A percentile compares a stretch with the other conserved stretches of the same genome.
Conservation (phyloP, 1,140 invertebrate genomes). For the Harlomillsia oculata region DNA sequence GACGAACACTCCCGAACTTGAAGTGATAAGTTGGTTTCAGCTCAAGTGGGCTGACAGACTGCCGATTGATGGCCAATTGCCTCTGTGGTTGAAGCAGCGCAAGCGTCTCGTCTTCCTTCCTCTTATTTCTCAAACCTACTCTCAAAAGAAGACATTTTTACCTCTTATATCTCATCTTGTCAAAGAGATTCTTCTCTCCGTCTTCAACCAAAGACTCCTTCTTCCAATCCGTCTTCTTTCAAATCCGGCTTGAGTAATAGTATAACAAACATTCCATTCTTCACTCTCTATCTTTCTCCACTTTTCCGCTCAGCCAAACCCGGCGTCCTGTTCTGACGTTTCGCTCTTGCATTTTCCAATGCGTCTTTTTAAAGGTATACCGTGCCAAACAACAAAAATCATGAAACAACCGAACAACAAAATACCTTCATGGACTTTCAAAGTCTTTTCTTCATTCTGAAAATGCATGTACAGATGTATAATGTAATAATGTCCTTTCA, state of each 20-base stretch:
- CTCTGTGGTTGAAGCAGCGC: slow-evolving; percentile 10
- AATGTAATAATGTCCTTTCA: too few species aligned
- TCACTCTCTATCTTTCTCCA: neutral
- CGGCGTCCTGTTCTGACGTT: too few species aligned
- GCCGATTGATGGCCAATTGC: slow-evolving; percentile 23
- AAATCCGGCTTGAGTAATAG: neutral
- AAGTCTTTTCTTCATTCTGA: too few species aligned
- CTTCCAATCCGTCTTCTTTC: neutral
- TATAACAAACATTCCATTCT: neutral
- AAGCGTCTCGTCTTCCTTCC: slow-evolving; percentile 9
- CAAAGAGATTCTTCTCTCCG: too few species aligned
- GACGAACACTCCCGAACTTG: too few species aligned
- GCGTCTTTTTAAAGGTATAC: too few species aligned
- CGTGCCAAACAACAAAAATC: too few species aligned
- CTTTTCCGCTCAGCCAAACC: too few species aligned
- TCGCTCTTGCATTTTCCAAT: neutral
- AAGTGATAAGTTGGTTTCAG: slow-evolving; percentile 18
- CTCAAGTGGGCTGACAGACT: slow-evolving; percentile 21
- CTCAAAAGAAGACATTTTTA: neutral
- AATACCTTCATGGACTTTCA: too few species aligned
- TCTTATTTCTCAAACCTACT: neutral
- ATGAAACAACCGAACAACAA: too few species aligned
- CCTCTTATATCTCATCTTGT: too few species aligned
- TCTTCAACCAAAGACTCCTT: neutral
- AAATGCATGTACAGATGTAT: too few species aligned